phyloP scores from a whole-genome alignment of 1,140 invertebrate species.

The Adoxophyes honmai region DNA sequence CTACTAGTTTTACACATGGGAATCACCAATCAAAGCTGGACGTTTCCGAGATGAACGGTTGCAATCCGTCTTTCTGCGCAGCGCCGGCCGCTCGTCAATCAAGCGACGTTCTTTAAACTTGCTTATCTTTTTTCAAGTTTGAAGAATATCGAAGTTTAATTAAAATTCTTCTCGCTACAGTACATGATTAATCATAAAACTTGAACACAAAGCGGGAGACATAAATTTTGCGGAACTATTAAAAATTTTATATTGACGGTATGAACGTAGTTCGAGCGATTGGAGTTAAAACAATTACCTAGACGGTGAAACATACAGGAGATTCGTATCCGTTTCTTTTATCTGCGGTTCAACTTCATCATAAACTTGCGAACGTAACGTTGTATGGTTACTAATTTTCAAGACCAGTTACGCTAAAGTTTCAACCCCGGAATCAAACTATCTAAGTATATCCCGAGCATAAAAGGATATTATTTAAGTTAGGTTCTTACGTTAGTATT shows the following conservation, averaged over 20 bases:
- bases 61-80: slow-evolving; percentile 60
- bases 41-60: slow-evolving; percentile 58
- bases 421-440: too few relatives aligned
- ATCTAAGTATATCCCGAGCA: too few relatives aligned
- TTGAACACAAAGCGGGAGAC: neutral
- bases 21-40: slow-evolving; percentile 72
- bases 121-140: slow-evolving; percentile 51
- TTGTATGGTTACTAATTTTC: too few relatives aligned
- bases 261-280: neutral
- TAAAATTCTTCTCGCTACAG: slow-evolving; percentile 45
- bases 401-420: too few relatives aligned
- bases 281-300: neutral
- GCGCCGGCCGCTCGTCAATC: slow-evolving; percentile 65
- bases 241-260: neutral
- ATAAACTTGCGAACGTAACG: too few relatives aligned
- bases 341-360: too few relatives aligned
- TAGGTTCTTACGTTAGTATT: too few relatives aligned
- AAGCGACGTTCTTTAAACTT: slow-evolving; percentile 43
- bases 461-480: too few relatives aligned
- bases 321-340: too few relatives aligned
- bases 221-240: slow-evolving; percentile 13
- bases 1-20: slow-evolving; percentile 76
- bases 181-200: slow-evolving; percentile 14
- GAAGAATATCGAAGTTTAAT: slow-evolving; percentile 60
- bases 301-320: too few relatives aligned